Evolutionary conservation across 1,140 invertebrate species (phyloP), one percentile per base, ranked within the genome.

Genomic region (Conus betulinus): DNA sequence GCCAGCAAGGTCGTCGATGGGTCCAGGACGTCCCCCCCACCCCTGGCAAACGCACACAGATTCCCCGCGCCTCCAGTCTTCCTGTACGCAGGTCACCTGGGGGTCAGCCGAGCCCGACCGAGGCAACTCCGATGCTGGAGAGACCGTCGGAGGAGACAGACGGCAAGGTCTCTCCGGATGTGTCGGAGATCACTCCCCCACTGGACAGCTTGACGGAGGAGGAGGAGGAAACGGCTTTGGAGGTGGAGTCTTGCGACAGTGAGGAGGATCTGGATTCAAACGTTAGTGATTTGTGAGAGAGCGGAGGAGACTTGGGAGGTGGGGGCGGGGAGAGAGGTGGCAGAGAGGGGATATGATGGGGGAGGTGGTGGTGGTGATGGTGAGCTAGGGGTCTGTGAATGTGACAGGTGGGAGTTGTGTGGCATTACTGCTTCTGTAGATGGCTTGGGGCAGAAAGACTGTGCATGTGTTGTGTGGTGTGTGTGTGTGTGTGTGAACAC

Each of bases 31-130:
- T 71, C 67, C 17, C 13, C 13, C 57, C 57, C 8, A 15, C 15
- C 15, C n/a, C 57, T 8, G 57, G 57, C 8, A n/a, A 71, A 83
- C 52, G 52, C 39, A 25, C 71, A 5, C 74, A 55, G 52, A 78
- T 88, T 25, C 83, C 87, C 1, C 67, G 87, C 23, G 55, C 82
- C 25, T 88, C 89, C 25, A 25, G 78, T 20, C 89, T 90, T 57
- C 87, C 89, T 23, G 87, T 88, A 10, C 86, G 53, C 1, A 57
- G 67, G 52, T 71, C 57, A 10, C 63, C 25, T 25, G n/a, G 60
- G 20, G 23, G 7, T 23, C 51, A 52, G 63, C 39, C 84, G 23
- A 76, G 67, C 63, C n/a, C 39, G 63, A 4, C 51, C 15, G 60
- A 39, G 71, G 39, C 23, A 23, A 39, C 39, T 39, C 39, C 39